Evolutionary conservation across 2,797 vertebrate genomes (phyloP), one percentile per base, ranked within the genome.

Genomic region (Tarsius wallacei): DNA sequence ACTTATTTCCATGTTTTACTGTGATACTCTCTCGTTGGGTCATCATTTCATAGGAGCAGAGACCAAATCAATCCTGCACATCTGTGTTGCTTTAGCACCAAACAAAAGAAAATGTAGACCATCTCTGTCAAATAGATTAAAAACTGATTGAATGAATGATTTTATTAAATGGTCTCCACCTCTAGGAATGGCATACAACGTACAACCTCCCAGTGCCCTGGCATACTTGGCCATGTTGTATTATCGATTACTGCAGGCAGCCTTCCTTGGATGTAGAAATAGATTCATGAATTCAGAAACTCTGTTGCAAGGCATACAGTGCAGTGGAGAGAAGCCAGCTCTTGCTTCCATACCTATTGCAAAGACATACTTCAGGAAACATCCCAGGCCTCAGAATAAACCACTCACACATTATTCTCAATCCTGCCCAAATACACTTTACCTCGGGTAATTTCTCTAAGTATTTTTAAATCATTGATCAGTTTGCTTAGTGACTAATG

Each of bases 401-500:
- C 17, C 47, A 53, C 24, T 66, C 61, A 22, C n/a, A 64, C 57
- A 5, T 31, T 2, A 11, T 68, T 63, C 77, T 66, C 70, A 80
- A 49, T 47, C 16, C 66, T 94, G 15, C 33, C 61, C 42, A 31
- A 47, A 73, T 14, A 77, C 2, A 26, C n/a, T 68, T 61, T 17
- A 71, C 24, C 63, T 94, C 33, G 17, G 86, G 21, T 57, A 21
- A 59, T 64, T 57, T 73, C 47, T 84, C n/a, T 13, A 2, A 24
- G 42, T 63, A 31, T 91, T 94, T 90, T 96, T 16, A 83, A 82
- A 86, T 63, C 47, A 55, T 47, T 47, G 16, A 51, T 63, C 13
- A 64, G 17, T 77, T 90, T 91, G 21, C 42, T 28, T 64, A 90
- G 78, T 70, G 87, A 55, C 21, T n/a, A 59, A 19, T 31, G 17